Percentiles rank a stretch among this genome's conserved stretches.
phyloP scores from a whole-genome alignment of 2,113 vertebrate species.

The Megaptera novaeangliae region DNA sequence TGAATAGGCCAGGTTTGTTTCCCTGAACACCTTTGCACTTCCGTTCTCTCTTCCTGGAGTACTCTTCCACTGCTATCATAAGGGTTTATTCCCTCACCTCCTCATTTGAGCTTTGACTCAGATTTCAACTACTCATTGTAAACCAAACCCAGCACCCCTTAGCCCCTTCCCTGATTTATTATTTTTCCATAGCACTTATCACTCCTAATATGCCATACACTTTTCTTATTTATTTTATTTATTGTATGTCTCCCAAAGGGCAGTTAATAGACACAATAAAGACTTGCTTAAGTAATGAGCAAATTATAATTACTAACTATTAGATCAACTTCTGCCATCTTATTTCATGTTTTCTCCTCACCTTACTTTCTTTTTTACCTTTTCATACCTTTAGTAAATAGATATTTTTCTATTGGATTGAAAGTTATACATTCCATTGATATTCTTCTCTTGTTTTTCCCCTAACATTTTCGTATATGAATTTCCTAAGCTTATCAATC shows the following conservation, averaged over 20 bases:
- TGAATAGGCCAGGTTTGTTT: background rate
- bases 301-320: background rate
- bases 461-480: background rate
- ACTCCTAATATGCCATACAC: background rate
- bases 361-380: background rate
- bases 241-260: background rate
- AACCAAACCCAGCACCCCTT: background rate
- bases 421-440: background rate
- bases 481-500: background rate
- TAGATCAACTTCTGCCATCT: background rate
- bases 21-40: background rate
- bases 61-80: background rate
- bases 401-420: background rate
- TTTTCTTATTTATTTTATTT: background rate
- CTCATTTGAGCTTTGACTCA: background rate
- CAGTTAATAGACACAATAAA: background rate
- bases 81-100: background rate
- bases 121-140: background rate
- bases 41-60: rapidly evolving
- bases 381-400: background rate
- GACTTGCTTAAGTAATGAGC: background rate
- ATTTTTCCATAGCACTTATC: background rate
- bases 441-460: background rate
- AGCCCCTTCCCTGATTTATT: background rate
- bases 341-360: background rate